Conservation (phyloP, 2,888 invertebrate species). For the Sinhomidia bicolor region DNA sequence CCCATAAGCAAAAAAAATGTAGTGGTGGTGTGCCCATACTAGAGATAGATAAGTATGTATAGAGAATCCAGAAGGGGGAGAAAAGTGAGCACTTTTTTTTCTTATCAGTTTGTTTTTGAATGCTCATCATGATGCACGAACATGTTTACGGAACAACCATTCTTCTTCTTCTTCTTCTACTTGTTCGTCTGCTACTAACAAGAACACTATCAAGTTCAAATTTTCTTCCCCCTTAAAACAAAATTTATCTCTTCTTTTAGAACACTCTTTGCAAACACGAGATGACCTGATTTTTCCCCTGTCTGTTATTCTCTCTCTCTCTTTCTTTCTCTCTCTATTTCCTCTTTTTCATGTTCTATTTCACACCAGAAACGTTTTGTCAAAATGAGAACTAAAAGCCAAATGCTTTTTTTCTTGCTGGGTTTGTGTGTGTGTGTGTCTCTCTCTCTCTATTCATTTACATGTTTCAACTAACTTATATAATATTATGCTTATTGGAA, state of each 20-base stretch:
- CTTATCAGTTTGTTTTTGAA: constrained; percentile 25
- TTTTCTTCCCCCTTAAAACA: constrained; percentile 26
- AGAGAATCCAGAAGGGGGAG: too few relatives aligned
- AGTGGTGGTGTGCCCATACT: neutral
- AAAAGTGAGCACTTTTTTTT: neutral
- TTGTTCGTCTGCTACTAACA: neutral
- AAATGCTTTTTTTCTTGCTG: neutral
- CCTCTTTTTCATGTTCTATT: constrained; percentile 52
- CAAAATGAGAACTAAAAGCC: neutral
- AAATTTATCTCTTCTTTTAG: constrained; percentile 46
- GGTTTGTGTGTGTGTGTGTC: too few relatives aligned
- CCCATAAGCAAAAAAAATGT: neutral
- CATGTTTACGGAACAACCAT: constrained; percentile 1
- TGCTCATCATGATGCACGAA: constrained; percentile 38
- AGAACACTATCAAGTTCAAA: constrained; percentile 39
- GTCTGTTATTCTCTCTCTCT: constrained; percentile 1
- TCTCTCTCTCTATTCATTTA: constrained; percentile 25
- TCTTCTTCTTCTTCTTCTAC: constrained; percentile 1
- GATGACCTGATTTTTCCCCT: constrained; percentile 38
- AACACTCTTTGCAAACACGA: constrained; percentile 30
- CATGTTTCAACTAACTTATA: too few relatives aligned
- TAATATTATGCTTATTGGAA: too few relatives aligned
- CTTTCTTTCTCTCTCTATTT: constrained; percentile 6
- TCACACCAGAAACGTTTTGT: constrained; percentile 31
- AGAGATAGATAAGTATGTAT: neutral